Percentiles rank a stretch among this genome's conserved stretches.
Evolutionary conservation across 2,797 vertebrate genomes (phyloP).

Genomic region (Cynodonichthys magdalenae): DNA sequence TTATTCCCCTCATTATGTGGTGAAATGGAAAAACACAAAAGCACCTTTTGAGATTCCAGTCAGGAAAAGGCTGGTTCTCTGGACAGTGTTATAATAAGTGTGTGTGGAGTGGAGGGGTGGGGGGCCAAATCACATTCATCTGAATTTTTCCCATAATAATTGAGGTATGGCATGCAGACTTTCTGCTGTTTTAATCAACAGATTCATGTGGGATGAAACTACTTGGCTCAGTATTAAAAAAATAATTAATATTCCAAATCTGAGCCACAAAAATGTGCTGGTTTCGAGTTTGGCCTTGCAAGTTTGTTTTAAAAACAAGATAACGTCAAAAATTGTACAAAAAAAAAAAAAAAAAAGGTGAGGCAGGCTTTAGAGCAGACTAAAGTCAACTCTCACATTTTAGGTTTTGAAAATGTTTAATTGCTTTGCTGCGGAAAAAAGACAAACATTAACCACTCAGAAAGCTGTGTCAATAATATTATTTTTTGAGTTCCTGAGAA

Average conservation of each 20-base stretch:
- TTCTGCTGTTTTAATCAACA: slow-evolving; percentile 49
- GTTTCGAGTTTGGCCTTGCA: slow-evolving; percentile 16
- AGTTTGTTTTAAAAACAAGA: slow-evolving; percentile 16
- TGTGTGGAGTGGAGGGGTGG: neutral
- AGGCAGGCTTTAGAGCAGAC: slow-evolving; percentile 1
- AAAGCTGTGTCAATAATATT: slow-evolving; percentile 1
- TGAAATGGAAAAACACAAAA: slow-evolving; percentile 74
- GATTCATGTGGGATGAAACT: slow-evolving; percentile 37
- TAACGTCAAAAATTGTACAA: neutral
- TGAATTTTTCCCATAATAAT: slow-evolving; percentile 57
- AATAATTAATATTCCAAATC: slow-evolving; percentile 38
- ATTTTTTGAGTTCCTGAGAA: slow-evolving; percentile 23
- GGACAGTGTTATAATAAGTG: slow-evolving; percentile 51
- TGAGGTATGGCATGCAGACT: slow-evolving; percentile 28
- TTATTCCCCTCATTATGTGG: slow-evolving; percentile 79
- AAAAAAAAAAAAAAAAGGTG: slow-evolving; percentile 7
- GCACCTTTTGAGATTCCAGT: slow-evolving; percentile 74
- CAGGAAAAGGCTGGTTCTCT: slow-evolving; percentile 61
- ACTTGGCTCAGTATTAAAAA: slow-evolving; percentile 30
- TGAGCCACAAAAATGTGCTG: slow-evolving; percentile 15
- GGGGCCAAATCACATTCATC: slow-evolving; percentile 38
- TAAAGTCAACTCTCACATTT: neutral
- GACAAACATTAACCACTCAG: slow-evolving; percentile 9
- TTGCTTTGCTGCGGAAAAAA: slow-evolving; percentile 26
- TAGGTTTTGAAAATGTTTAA: neutral